Conservation (phyloP, 92 coral and sea anemone species). For the Blastomussa wellsi region DNA sequence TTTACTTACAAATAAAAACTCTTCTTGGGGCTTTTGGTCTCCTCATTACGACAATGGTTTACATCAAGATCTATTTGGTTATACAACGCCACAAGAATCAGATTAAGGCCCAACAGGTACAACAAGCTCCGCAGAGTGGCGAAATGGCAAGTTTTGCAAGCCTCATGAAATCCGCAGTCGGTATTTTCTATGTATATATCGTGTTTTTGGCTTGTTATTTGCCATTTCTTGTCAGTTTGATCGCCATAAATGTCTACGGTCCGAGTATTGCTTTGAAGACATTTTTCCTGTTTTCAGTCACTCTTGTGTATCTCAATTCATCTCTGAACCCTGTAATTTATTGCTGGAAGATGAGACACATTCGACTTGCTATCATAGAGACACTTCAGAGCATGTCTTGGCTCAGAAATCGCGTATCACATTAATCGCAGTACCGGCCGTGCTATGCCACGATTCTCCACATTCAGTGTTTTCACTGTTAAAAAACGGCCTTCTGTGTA, state of each 20-base stretch:
- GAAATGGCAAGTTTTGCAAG: background rate
- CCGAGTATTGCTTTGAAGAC: background rate
- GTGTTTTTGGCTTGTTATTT: background rate
- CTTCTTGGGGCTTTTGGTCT: background rate
- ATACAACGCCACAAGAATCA: background rate
- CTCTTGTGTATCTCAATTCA: background rate
- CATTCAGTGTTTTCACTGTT: too few relatives aligned
- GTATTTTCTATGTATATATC: background rate
- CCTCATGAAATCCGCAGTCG: background rate
- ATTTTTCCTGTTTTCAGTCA: background rate
- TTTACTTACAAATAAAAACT: too few relatives aligned
- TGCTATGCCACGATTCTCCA: too few relatives aligned
- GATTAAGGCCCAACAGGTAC: background rate
- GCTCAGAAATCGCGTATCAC: background rate
- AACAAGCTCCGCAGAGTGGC: background rate
- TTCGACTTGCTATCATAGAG: background rate
- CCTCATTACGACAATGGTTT: background rate
- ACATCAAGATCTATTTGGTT: background rate
- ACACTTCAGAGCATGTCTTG: background rate
- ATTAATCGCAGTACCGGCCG: too few relatives aligned
- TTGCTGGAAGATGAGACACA: background rate
- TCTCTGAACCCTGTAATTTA: background rate
- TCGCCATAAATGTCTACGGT: background rate
- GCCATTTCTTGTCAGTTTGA: background rate
- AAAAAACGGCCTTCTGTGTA: too few relatives aligned